Conservation (phyloP, 2,888 invertebrate species). For the Timema podura region DNA sequence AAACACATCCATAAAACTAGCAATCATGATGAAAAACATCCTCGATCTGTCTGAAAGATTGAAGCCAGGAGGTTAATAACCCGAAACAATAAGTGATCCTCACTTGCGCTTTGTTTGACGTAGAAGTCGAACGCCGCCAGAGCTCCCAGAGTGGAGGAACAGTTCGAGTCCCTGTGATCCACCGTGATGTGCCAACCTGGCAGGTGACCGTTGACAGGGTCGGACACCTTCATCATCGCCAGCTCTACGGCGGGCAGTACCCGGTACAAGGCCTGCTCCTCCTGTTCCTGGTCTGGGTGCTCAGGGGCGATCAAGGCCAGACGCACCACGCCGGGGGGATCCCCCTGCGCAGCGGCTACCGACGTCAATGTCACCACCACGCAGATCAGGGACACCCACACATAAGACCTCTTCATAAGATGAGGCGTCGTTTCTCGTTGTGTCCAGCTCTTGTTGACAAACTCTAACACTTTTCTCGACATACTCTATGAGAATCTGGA, state of each 20-base stretch:
- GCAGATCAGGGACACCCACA: too few species aligned
- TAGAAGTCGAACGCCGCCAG: constrained; percentile 75
- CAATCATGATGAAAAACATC: too few species aligned
- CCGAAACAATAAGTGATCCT: neutral
- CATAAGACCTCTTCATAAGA: too few species aligned
- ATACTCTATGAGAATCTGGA: too few species aligned
- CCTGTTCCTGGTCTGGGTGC: constrained; percentile 47
- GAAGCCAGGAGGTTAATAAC: neutral
- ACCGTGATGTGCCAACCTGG: constrained; percentile 67
- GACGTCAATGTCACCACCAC: constrained; percentile 12
- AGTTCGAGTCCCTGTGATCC: constrained; percentile 66
- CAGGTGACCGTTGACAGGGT: constrained; percentile 52
- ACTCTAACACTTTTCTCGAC: too few species aligned
- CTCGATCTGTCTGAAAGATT: too few species aligned
- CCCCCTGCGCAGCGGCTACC: neutral
- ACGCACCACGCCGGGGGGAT: constrained; percentile 45
- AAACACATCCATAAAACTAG: too few species aligned
- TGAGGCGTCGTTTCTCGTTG: too few species aligned
- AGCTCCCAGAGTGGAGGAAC: constrained; percentile 73
- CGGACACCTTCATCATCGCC: constrained; percentile 60
- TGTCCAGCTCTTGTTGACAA: too few species aligned
- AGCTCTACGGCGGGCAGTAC: constrained; percentile 67
- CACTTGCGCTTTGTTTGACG: constrained; percentile 61
- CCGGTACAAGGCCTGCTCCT: constrained; percentile 61
- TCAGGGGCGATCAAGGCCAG: constrained; percentile 62